phyloP scores from a whole-genome alignment of 2,113 vertebrate species.

The Ivindomyrus marchei region DNA sequence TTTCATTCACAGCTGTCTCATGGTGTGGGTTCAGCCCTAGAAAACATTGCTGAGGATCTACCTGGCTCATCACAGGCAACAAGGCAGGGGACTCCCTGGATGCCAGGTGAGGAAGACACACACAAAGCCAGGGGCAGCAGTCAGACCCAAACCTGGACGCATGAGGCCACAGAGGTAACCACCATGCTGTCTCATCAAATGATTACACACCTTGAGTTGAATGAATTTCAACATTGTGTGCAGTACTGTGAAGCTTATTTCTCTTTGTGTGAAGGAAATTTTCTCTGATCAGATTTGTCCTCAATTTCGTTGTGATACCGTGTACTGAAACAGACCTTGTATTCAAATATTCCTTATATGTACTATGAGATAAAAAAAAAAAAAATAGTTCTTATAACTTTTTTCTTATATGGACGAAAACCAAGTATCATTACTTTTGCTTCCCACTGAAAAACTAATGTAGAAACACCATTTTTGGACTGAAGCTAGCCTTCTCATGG shows the following conservation, averaged over 20 bases:
- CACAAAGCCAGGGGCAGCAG: not conserved
- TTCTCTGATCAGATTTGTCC: not conserved
- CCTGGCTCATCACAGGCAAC: not conserved
- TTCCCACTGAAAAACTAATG: not conserved
- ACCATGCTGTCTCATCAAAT: not conserved
- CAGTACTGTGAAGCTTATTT: not conserved
- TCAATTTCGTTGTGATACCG: not conserved
- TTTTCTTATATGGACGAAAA: not conserved
- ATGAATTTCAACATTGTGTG: not conserved
- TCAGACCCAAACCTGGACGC: not conserved
- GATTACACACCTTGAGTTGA: not conserved
- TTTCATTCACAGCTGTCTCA: not conserved
- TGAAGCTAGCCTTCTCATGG: not conserved
- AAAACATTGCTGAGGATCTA: not conserved
- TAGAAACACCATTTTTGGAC: not conserved
- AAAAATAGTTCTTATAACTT: not conserved
- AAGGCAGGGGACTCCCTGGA: not conserved
- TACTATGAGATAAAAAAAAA: not conserved
- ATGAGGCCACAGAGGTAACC: not conserved
- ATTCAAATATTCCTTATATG: not conserved
- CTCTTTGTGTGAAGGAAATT: not conserved
- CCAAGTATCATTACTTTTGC: not conserved
- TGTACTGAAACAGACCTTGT: not conserved
- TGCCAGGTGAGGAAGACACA: not conserved
- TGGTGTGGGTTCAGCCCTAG: not conserved